phyloP scores from a whole-genome alignment of 2,888 invertebrate species.

The Drosophila limbata region DNA sequence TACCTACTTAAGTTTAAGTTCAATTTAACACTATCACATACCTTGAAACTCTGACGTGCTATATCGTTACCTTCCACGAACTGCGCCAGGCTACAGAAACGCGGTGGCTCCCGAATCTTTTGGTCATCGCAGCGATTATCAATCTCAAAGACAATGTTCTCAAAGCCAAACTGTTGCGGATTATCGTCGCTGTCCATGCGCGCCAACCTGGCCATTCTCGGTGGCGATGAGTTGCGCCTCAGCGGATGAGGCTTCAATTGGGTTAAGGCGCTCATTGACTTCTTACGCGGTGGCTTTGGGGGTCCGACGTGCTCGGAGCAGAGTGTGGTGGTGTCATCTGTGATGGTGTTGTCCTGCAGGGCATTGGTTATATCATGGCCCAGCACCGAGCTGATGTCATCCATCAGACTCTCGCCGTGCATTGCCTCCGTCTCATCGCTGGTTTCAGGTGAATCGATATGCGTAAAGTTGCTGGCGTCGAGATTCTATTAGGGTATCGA shows the following conservation, averaged over 20 bases:
- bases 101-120: conserved; percentile 87
- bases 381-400: conserved; percentile 91
- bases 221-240: conserved; percentile 86
- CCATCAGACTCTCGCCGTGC: conserved; percentile 92
- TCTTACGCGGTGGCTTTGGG: conserved; percentile 73
- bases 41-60: conserved; percentile 91
- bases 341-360: conserved; percentile 89
- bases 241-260: conserved; percentile 71
- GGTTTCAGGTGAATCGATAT: conserved; percentile 93
- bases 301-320: conserved; percentile 85
- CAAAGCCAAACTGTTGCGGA: conserved; percentile 88
- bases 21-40: conserved; percentile 54
- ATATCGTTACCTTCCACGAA: conserved; percentile 94
- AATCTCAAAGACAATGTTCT: conserved; percentile 89
- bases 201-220: conserved; percentile 85
- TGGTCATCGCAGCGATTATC: conserved; percentile 86
- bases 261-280: conserved; percentile 59
- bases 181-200: conserved; percentile 85
- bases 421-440: conserved; percentile 91
- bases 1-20: conserved; percentile 30
- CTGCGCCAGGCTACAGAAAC: conserved; percentile 92
- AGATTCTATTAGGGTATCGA: conserved; percentile 80
- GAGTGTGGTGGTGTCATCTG: conserved; percentile 90
- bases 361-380: conserved; percentile 89
- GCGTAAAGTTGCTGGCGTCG: conserved; percentile 87